Percentiles rank a stretch among this genome's conserved stretches.
Conservation (phyloP, 2,113 vertebrate genomes). For the Pteronura brasiliensis region DNA sequence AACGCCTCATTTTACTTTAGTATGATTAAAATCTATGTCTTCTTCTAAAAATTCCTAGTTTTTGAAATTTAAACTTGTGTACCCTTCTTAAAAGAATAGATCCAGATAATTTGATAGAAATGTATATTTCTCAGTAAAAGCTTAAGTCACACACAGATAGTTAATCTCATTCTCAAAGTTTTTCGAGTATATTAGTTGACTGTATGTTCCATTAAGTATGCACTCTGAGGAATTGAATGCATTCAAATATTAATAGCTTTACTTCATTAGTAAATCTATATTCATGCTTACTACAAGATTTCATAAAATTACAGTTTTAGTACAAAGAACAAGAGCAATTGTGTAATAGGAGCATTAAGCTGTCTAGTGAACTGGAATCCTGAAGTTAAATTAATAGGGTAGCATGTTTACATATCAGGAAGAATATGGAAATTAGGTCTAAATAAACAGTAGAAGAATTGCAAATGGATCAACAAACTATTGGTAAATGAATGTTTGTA, state of each 20-base stretch:
- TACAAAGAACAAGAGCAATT: conserved; percentile 51
- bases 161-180: conserved; percentile 35
- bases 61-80: not conserved
- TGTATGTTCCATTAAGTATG: conserved; percentile 17
- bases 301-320: conserved; percentile 61
- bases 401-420: conserved; percentile 58
- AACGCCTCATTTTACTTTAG: conserved; percentile 31
- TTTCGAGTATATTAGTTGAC: conserved; percentile 59
- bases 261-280: conserved; percentile 63
- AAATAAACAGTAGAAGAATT: conserved; percentile 39
- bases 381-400: conserved; percentile 67
- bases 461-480: conserved; percentile 18
- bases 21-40: not conserved
- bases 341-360: conserved; percentile 36
- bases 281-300: conserved; percentile 61
- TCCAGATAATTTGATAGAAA: not conserved
- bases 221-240: conserved; percentile 42
- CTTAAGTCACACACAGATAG: conserved; percentile 37
- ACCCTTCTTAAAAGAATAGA: not conserved
- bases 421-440: conserved; percentile 63
- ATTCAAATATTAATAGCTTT: conserved; percentile 62
- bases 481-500: not conserved
- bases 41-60: not conserved
- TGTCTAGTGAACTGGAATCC: conserved; percentile 17
- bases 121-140: conserved; percentile 9